Conservation (phyloP, 2,113 vertebrate species). For the Gnathonemus echidnorhynchus region DNA sequence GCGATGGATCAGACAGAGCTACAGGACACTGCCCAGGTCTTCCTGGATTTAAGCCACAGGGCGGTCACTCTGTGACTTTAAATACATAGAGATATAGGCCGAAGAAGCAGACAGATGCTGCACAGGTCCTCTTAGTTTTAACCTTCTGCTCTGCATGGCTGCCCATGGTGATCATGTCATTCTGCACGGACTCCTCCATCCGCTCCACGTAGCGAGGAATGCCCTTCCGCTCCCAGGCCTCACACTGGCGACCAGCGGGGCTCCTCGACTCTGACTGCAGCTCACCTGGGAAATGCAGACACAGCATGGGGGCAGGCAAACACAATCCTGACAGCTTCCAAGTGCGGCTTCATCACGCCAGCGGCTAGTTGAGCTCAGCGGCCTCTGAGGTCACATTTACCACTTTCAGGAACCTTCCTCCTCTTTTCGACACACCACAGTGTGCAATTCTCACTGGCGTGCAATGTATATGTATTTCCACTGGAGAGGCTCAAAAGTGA, state of each 20-base stretch:
- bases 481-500: constrained; percentile 26
- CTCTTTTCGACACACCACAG: constrained; percentile 20
- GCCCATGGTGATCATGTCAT: constrained; percentile 77
- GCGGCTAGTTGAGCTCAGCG: not conserved
- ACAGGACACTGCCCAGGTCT: not conserved
- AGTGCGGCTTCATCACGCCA: not conserved
- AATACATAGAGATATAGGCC: constrained; percentile 29
- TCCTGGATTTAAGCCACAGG: constrained; percentile 34
- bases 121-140: constrained; percentile 49
- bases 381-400: constrained; percentile 2
- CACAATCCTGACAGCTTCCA: constrained; percentile 12
- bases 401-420: not conserved
- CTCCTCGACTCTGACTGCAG: constrained; percentile 48
- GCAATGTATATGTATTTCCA: not conserved
- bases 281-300: constrained; percentile 47
- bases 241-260: constrained; percentile 41
- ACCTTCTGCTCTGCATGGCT: constrained; percentile 81
- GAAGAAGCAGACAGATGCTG: not conserved
- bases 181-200: constrained; percentile 68
- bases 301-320: not conserved
- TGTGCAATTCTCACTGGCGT: constrained; percentile 40
- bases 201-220: constrained; percentile 64
- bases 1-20: not conserved
- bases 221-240: constrained; percentile 55
- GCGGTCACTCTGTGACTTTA: constrained; percentile 30